Base-by-base conservation (phyloP, 2,113 vertebrate genomes). In the Heteronetta atricapilla region DNA sequence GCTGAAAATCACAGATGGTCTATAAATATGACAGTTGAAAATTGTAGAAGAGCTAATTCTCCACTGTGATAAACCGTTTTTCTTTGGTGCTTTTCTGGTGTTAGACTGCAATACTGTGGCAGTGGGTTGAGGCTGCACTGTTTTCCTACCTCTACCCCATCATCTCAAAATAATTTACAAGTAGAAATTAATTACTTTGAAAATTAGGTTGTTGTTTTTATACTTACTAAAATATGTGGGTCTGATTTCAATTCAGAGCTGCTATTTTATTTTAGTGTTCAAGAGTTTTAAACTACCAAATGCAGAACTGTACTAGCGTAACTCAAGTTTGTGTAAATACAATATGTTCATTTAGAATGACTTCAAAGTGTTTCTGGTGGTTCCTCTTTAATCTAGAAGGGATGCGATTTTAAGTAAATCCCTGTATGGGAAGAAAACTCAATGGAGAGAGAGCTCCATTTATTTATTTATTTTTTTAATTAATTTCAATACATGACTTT, bases 1-100 rank as follows among this genome's bases (percentile, higher is more conserved):
- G 74, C 86, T 95, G 86, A 94, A 96, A 92, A 82, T 94, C 93
- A 92, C 62, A 86, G 88, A 90, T 92, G 68, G 92, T 95, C 77
- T 72, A 66, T 75, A 94, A 96, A 94, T 91, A 66, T 62, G 93
- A 72, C 77, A 92, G 48, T 62, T 92, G 59, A 82, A 94, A 87
- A 89, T 66, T 76, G 58, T 85, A 53, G 83, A 85, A 90, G 68
- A 88, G 58, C 53, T 95, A 72, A 93, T 94, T 92, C 62, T 93
- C 63, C 80, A 34, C 77, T 89, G 88, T 79, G 86, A 40, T 93
- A 75, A 90, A 44, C 80, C 80, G 53, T 79, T 92, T 93, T 83
- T 88, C 76, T 82, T 86, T 82, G 58, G 69, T 78, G 38, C 80
- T 82, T 68, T 50, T 85, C 60, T 87, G 48, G 29, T 68, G 28